Conservation (phyloP, 2,888 invertebrate genomes). For the Esperia sulphurella region DNA sequence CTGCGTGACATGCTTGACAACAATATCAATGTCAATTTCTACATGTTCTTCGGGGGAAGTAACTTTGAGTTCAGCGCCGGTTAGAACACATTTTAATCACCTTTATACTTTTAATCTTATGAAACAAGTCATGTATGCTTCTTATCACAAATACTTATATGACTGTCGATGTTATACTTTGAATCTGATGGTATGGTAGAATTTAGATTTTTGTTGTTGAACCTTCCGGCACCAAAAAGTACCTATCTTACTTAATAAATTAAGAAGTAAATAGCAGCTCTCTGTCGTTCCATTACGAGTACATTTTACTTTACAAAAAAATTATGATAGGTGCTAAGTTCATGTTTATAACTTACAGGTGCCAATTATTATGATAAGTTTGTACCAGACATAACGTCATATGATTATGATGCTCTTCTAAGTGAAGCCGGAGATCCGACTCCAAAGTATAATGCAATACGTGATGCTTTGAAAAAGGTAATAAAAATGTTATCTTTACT, state of each 20-base stretch:
- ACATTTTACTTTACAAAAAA: not conserved
- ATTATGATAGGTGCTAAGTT: too few relatives aligned
- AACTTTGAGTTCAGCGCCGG: conserved; percentile 88
- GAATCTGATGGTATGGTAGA: too few relatives aligned
- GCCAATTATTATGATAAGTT: conserved; percentile 69
- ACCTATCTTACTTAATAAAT: too few relatives aligned
- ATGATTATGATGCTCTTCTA: conserved; percentile 95
- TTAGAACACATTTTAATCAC: conserved; percentile 17
- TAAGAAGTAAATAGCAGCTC: too few relatives aligned
- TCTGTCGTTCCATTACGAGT: too few relatives aligned
- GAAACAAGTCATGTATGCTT: too few relatives aligned
- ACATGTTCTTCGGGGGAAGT: conserved; percentile 95
- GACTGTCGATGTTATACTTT: too few relatives aligned
- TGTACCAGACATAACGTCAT: conserved; percentile 87
- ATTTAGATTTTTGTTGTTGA: too few relatives aligned
- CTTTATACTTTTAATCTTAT: not conserved
- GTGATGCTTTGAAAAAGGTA: conserved; percentile 81
- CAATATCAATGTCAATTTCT: conserved; percentile 87
- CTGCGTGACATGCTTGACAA: conserved; percentile 77
- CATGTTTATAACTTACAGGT: conserved; percentile 36
- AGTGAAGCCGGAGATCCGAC: conserved; percentile 94
- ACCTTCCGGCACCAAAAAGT: too few relatives aligned
- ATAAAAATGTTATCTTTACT: conserved; percentile 6
- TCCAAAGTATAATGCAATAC: conserved; percentile 86
- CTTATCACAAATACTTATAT: too few relatives aligned